Evolutionary conservation across 1,140 invertebrate genomes (phyloP).

Genomic region (Atta colombica): DNA sequence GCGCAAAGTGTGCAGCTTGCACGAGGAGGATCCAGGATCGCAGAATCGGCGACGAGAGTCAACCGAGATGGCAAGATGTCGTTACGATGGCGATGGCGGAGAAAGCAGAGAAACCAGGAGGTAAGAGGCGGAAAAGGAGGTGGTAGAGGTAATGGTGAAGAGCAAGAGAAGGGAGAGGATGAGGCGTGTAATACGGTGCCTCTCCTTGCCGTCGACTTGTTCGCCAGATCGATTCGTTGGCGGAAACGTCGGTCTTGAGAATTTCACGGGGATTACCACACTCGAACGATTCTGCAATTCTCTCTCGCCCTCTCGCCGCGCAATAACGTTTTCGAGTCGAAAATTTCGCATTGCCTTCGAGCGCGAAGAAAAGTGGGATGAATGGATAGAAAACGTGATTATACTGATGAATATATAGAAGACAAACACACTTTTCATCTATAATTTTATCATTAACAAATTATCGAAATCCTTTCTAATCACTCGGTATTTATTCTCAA

Average conservation of each 20-base stretch:
- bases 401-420: not conserved
- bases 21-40: conserved; percentile 36
- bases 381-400: not conserved
- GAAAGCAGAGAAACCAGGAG: conserved; percentile 53
- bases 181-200: conserved; percentile 55
- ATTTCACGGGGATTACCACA: conserved; percentile 56
- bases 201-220: conserved; percentile 65
- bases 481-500: not conserved
- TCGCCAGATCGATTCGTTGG: conserved; percentile 63
- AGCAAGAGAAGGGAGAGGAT: conserved; percentile 27
- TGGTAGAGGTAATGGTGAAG: conserved; percentile 29
- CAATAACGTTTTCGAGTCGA: conserved; percentile 7
- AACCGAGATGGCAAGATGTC: conserved; percentile 41
- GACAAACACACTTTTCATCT: not conserved
- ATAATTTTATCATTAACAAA: not conserved
- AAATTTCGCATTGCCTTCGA: conserved; percentile 24
- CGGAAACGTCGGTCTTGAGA: conserved; percentile 52
- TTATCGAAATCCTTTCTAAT: not conserved
- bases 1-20: conserved; percentile 51
- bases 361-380: conserved; percentile 21
- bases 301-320: not conserved
- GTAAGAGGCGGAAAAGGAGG: conserved; percentile 49
- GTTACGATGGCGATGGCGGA: conserved; percentile 52
- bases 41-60: conserved; percentile 58
- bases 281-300: conserved; percentile 47